Evolutionary conservation across 2,797 vertebrate genomes (phyloP), one percentile per base, ranked within the genome.

Genomic region (Furcifer pardalis): DNA sequence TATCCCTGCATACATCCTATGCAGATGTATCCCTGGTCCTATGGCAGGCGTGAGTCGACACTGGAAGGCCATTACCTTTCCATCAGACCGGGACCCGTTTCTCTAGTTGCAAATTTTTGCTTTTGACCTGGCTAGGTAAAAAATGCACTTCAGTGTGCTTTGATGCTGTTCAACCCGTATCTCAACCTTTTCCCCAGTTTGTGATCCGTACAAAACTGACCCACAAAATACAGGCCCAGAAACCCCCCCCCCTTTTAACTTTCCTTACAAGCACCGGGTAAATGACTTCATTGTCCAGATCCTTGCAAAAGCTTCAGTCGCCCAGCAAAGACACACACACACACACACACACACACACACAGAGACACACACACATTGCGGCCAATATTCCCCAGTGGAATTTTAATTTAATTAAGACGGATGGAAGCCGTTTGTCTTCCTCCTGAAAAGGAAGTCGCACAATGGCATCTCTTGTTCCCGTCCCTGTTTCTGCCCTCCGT

Each of bases 391-490:
- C 69, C 23, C 69, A 17, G 40, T 65, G 82, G 77, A 83, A 79
- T 83, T 80, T 83, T 79, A 83, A 83, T 83, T 68, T 30, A 75
- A 79, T 83, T 69, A 66, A 15, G 13, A 17, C 37, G 49, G 46
- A 30, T 17, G 77, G 65, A 72, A 59, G 37, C 23, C 37, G 21
- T 35, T 21, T 5, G 23, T 42, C 44, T 79, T 49, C 44, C 62
- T 9, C 68, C 44, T n/a, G 42, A 23, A 65, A 63, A 62, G 60
- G 60, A 23, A 30, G 13, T 27, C 15, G 4, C 40, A 87, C 81
- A 83, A 79, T 60, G n/a, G 10, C 4, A 1, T 8, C 77, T 32
- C 71, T 87, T 87, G 76, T 83, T 80, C 46, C 32, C 40, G 46
- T 12, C 1, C 19, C 72, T n/a, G 79, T 79, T 73, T 63, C 32